A percentile compares a stretch with the other conserved stretches of the same genome.
phyloP scores from a whole-genome alignment of 2,888 invertebrate species.

The Suillia variegata region DNA sequence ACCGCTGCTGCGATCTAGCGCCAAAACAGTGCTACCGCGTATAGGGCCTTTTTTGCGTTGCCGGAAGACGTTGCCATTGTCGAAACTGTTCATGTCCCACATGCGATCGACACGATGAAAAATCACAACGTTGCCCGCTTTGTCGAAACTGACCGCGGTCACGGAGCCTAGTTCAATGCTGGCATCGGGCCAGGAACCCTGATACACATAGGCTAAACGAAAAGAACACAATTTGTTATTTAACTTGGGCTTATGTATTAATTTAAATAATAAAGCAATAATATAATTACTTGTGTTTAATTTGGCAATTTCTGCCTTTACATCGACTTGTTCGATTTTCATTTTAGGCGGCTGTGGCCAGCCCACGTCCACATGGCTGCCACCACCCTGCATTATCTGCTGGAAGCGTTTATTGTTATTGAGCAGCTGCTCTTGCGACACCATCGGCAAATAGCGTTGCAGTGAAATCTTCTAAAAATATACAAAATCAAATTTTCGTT shows the following conservation, averaged over 20 bases:
- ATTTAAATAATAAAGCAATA: not conserved
- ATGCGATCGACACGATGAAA: conserved; percentile 79
- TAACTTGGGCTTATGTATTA: not conserved
- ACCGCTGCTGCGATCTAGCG: conserved; percentile 68
- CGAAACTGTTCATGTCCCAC: conserved; percentile 70
- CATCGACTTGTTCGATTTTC: conserved; percentile 44
- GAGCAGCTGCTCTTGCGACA: conserved; percentile 33
- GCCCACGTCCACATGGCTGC: conserved; percentile 39
- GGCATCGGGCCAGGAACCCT: conserved; percentile 66
- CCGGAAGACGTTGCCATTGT: conserved; percentile 64
- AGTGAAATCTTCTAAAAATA: conserved; percentile 42
- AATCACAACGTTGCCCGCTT: conserved; percentile 73
- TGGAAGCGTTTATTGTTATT: conserved; percentile 48
- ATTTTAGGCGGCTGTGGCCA: conserved; percentile 51
- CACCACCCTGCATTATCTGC: conserved; percentile 56
- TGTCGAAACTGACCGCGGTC: conserved; percentile 79
- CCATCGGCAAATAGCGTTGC: conserved; percentile 45
- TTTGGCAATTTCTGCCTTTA: conserved; percentile 55
- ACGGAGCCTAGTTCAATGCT: conserved; percentile 72
- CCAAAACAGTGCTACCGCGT: conserved; percentile 68
- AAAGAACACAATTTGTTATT: not conserved
- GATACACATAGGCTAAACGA: conserved; percentile 64
- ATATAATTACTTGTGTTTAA: conserved; percentile 50
- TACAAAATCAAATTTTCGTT: conserved; percentile 16
- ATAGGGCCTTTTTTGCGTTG: conserved; percentile 68